Evolutionary conservation across 2,113 vertebrate genomes (phyloP).

Genomic region (Cheilinus undulatus): DNA sequence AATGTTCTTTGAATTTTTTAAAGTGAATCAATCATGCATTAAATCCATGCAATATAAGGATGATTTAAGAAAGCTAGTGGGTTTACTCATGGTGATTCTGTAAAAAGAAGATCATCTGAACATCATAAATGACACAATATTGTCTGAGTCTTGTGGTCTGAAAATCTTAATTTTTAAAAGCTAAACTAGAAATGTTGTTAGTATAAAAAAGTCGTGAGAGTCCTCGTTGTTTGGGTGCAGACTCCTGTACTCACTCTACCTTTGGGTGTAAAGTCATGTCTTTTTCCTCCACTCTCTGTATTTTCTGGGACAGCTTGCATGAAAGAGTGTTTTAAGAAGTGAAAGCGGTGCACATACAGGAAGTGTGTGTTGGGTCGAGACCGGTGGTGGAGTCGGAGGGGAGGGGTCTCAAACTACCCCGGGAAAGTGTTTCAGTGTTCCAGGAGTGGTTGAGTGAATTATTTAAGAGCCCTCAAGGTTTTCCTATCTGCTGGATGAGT

Average conservation of each 20-base stretch:
- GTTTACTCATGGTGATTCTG: not conserved
- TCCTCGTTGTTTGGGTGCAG: not conserved
- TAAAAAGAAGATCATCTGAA: constrained; percentile 6
- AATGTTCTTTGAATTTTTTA: no score
- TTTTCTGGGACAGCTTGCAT: constrained; percentile 57
- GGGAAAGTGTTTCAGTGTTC: constrained; percentile 69
- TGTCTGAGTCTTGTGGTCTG: constrained; percentile 24
- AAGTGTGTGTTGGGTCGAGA: constrained; percentile 13
- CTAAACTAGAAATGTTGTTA: constrained; percentile 27
- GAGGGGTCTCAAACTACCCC: constrained; percentile 6
- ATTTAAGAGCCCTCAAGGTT: constrained; percentile 62
- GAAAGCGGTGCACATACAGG: not conserved
- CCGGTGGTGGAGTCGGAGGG: not conserved
- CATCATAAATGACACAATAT: not conserved
- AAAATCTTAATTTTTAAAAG: constrained; percentile 29
- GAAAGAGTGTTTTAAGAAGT: constrained; percentile 23
- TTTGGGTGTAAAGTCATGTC: constrained; percentile 37
- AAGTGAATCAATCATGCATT: constrained; percentile 26
- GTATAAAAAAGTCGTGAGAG: not conserved
- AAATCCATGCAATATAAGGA: not conserved
- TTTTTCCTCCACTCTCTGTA: constrained; percentile 13
- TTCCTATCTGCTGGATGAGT: constrained; percentile 42
- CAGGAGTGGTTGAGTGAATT: constrained; percentile 58
- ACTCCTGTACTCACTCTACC: constrained; percentile 13
- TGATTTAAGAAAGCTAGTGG: not conserved